phyloP scores from a whole-genome alignment of 2,888 invertebrate species.

The Campoplex nolae region DNA sequence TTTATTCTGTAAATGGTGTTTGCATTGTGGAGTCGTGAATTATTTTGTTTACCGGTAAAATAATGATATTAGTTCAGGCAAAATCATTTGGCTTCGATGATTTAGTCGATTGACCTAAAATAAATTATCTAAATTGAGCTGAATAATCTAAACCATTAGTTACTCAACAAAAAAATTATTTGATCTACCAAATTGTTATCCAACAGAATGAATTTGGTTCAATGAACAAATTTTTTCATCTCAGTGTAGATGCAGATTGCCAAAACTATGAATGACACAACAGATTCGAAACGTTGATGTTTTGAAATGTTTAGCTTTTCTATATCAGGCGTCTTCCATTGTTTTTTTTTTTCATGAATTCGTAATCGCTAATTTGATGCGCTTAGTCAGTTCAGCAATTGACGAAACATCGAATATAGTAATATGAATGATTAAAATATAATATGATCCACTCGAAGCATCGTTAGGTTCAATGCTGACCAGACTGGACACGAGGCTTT shows the following conservation, averaged over 20 bases:
- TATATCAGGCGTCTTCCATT: neutral
- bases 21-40: neutral
- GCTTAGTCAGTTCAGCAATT: slow-evolving; percentile 2
- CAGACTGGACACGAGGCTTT: slow-evolving; percentile 41
- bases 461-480: slow-evolving; percentile 39
- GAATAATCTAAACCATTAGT: too few species aligned
- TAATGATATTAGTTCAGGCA: neutral
- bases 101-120: too few species aligned
- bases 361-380: neutral
- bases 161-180: too few species aligned
- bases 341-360: neutral
- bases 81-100: too few species aligned
- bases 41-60: neutral
- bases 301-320: neutral
- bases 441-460: slow-evolving; percentile 56
- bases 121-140: too few species aligned
- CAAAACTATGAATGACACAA: neutral
- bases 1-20: neutral
- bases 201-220: too few species aligned
- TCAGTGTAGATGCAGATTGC: too few species aligned
- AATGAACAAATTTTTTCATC: too few species aligned
- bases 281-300: neutral
- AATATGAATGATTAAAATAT: neutral
- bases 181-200: too few species aligned
- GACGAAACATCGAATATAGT: slow-evolving; percentile 7